phyloP scores from a whole-genome alignment of 2,888 invertebrate species.

The Chymomyza caudatula region DNA sequence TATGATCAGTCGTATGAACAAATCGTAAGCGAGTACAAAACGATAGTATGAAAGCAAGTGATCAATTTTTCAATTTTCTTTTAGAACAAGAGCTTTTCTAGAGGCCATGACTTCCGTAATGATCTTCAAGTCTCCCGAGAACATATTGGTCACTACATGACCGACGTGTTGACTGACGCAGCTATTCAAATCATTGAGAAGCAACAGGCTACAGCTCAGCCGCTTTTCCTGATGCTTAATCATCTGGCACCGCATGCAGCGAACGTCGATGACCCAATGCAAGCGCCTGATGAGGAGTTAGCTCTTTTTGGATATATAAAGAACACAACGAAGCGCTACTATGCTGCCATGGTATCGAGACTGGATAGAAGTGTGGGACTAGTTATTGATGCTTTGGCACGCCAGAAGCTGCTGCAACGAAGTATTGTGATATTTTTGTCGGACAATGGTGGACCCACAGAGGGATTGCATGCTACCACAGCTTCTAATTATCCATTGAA shows the following conservation, averaged over 20 bases:
- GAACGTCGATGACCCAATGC: conserved; percentile 83
- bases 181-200: conserved; percentile 81
- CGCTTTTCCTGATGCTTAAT: conserved; percentile 88
- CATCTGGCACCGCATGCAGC: conserved; percentile 90
- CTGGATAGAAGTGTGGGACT: conserved; percentile 91
- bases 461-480: conserved; percentile 84
- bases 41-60: no score
- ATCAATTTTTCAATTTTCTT: no score
- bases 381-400: conserved; percentile 84
- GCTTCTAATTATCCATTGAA: conserved; percentile 90
- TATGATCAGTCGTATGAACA: conserved; percentile 82
- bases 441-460: conserved; percentile 92
- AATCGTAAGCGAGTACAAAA: conserved; percentile 64
- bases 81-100: conserved; percentile 47
- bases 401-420: conserved; percentile 85
- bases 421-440: conserved; percentile 91
- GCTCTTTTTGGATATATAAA: conserved; percentile 83
- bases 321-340: conserved; percentile 82
- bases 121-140: conserved; percentile 79
- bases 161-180: conserved; percentile 84
- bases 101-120: conserved; percentile 80
- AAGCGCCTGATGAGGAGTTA: conserved; percentile 86
- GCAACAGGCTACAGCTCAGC: conserved; percentile 81
- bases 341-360: conserved; percentile 90
- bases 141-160: conserved; percentile 82